Base-by-base conservation (phyloP, 1,140 invertebrate genomes). In the Adoxophyes honmai region DNA sequence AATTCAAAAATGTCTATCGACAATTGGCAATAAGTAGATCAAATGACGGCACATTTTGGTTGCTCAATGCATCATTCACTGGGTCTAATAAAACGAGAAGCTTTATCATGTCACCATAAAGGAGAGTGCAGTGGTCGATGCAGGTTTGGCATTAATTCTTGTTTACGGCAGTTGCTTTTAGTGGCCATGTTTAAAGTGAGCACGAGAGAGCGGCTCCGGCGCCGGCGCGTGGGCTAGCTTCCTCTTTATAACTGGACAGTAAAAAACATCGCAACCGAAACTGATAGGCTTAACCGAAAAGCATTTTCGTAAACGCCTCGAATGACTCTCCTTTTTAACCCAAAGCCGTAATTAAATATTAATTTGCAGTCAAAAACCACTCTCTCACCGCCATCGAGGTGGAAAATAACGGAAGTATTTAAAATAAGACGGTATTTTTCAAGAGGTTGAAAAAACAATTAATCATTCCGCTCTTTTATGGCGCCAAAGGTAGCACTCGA, bases 331-430 rank as follows among this genome's bases (percentile, higher is more conserved):
- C 21, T 33, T 48, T 48, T 48, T 21, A 48, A 48, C 16, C 62
- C 4, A 51, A 75, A 71, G 70, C 67, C 73, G 64, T 78, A 81
- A 83, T 85, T 79, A 76, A 75, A 77, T 82, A 85, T 83, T 81
- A 78, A 86, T 85, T 84, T 88, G 68, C 79, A 78, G 66, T 74
- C 72, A 69, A 72, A 84, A 80, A 79, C 71, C 73, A 68, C 73
- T 76, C 73, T 80, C 76, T 82, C 77, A 78, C 71, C 68, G 74
- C 72, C 78, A 85, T 79, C 77, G 80, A 78, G 74, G 81, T 74
- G 81, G 85, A 88, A 88, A 88, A 88, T 88, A 82, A 82, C 81
- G 85, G 83, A 86, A 81, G 85, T 85, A 68, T 80, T 88, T 86
- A 85, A 75, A 83, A 88, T 82, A 82, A 83, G 78, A 78, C 81